Percentiles rank a stretch among this genome's conserved stretches.
Conservation (phyloP, 1,140 invertebrate species). For the Meteorus sp. region DNA sequence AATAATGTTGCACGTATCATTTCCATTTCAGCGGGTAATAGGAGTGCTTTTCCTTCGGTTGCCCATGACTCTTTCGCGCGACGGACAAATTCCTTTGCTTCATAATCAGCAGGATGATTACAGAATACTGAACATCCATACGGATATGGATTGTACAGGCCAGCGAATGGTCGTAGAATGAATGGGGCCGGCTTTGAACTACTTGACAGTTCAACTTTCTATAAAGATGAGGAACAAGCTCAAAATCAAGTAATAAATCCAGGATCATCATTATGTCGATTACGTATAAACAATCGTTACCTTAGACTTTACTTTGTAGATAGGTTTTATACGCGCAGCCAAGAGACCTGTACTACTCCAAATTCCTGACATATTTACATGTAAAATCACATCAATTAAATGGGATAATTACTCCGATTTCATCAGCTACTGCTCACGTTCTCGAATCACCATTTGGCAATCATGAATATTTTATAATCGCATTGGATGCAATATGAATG, state of each 20-base stretch:
- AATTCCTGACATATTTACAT: slow-evolving; percentile 42
- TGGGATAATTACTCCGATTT: background rate
- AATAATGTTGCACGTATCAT: slow-evolving; percentile 54
- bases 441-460: too few relatives aligned
- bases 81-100: slow-evolving; percentile 72
- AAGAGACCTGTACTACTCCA: slow-evolving; percentile 53
- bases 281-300: slow-evolving; percentile 31
- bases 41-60: slow-evolving; percentile 56
- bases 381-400: slow-evolving; percentile 2
- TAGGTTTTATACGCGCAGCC: slow-evolving; percentile 45
- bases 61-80: slow-evolving; percentile 71
- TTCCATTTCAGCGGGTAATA: slow-evolving; percentile 59
- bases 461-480: too few relatives aligned
- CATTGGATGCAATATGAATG: too few relatives aligned
- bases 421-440: background rate
- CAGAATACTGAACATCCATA: slow-evolving; percentile 78
- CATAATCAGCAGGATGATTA: slow-evolving; percentile 77
- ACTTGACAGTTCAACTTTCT: slow-evolving; percentile 51
- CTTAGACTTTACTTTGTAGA: slow-evolving; percentile 47
- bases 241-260: too few relatives aligned
- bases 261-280: too few relatives aligned
- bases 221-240: slow-evolving; percentile 15
- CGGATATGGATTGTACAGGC: slow-evolving; percentile 77
- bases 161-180: slow-evolving; percentile 73
- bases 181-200: slow-evolving; percentile 64